A percentile compares a stretch with the other conserved stretches of the same genome.
Evolutionary conservation across 2,888 invertebrate species (phyloP).

Genomic region (Portevinia maculata): DNA sequence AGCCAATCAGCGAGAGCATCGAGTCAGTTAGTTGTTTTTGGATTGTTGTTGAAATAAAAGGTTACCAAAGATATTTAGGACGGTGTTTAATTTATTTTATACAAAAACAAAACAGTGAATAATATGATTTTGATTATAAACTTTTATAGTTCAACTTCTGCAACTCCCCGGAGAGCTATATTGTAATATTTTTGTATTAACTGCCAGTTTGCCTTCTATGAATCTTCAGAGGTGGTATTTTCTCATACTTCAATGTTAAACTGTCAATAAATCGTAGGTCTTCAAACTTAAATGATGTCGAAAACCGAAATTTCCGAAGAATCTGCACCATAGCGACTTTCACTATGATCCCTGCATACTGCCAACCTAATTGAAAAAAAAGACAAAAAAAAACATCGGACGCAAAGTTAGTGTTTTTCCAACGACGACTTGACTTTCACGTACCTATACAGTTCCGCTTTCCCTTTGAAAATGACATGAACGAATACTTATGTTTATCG

Average conservation of each 20-base stretch:
- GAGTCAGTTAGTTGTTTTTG: too few species aligned
- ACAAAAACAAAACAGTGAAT: too few species aligned
- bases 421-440: background rate
- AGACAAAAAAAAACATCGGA: too few species aligned
- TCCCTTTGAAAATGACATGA: conserved; percentile 77
- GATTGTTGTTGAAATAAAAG: too few species aligned
- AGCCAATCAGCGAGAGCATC: too few species aligned
- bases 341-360: conserved; percentile 78
- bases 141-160: too few species aligned
- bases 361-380: conserved; percentile 76
- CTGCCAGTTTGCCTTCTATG: conserved; percentile 71
- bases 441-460: conserved; percentile 77
- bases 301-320: conserved; percentile 78
- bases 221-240: conserved; percentile 76
- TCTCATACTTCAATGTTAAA: conserved; percentile 78
- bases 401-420: background rate
- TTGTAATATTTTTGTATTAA: too few species aligned
- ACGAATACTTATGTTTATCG: conserved; percentile 75
- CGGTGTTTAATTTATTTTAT: too few species aligned
- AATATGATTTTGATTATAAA: too few species aligned
- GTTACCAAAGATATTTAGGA: too few species aligned
- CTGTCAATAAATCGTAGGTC: conserved; percentile 78
- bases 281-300: conserved; percentile 78
- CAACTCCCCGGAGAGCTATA: too few species aligned
- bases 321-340: conserved; percentile 79